Conservation (phyloP, 2,113 vertebrate genomes). For the Microcebus jonahi region DNA sequence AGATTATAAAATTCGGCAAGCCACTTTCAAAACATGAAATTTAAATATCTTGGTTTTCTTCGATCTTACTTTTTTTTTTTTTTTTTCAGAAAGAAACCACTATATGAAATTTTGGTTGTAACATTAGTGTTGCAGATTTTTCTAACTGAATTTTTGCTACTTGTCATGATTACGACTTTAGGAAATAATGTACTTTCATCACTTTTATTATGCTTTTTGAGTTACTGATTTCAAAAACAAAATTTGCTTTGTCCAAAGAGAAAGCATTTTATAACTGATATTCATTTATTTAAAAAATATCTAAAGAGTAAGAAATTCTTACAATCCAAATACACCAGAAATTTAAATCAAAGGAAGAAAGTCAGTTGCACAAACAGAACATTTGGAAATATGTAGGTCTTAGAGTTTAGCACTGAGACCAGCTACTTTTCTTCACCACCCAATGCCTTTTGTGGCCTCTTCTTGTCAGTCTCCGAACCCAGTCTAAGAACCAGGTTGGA, state of each 20-base stretch:
- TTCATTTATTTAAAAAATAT: neutral
- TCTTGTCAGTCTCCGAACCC: neutral
- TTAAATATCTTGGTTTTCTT: conserved; percentile 27
- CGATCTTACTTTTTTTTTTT: neutral
- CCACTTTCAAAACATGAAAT: neutral
- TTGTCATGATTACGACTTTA: neutral
- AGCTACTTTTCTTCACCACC: neutral
- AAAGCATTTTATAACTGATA: neutral
- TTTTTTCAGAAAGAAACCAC: conserved; percentile 26
- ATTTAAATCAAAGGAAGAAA: neutral
- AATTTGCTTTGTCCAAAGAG: neutral
- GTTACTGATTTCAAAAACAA: conserved; percentile 19
- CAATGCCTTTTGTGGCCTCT: neutral
- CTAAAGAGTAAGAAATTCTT: neutral
- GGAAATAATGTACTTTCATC: neutral
- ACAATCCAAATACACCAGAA: neutral
- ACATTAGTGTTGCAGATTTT: neutral
- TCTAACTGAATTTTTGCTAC: conserved; percentile 16
- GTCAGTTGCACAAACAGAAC: neutral
- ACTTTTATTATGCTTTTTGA: neutral
- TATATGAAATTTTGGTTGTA: neutral
- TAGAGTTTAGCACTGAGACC: neutral
- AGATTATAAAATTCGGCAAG: neutral
- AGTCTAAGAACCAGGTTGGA: neutral
- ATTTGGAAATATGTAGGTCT: neutral